Conservation (phyloP, 2,113 vertebrate species). For the Hymenochirus boettgeri region DNA sequence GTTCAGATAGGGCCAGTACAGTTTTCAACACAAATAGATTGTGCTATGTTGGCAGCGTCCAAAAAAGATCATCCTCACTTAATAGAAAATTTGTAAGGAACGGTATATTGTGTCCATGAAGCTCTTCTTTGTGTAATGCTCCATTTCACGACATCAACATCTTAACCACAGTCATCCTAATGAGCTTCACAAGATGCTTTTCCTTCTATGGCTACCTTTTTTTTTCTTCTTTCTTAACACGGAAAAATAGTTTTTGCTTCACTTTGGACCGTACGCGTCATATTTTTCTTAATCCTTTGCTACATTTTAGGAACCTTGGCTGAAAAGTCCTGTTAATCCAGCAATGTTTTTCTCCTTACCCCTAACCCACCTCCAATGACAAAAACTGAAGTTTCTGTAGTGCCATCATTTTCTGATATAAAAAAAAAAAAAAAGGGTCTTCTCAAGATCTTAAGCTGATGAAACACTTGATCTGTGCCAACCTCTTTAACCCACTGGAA, state of each 20-base stretch:
- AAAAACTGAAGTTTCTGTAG: slow-evolving; percentile 58
- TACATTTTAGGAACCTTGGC: slow-evolving; percentile 57
- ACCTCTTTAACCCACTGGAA: slow-evolving; percentile 53
- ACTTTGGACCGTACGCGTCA: slow-evolving; percentile 46
- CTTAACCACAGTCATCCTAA: not conserved
- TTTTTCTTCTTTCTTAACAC: slow-evolving; percentile 9
- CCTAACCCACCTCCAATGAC: slow-evolving; percentile 54
- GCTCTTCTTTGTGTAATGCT: not conserved
- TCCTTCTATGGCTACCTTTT: not conserved
- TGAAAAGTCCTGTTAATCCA: slow-evolving; percentile 50
- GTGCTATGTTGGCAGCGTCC: no score
- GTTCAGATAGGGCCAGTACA: no score
- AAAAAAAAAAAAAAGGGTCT: no score
- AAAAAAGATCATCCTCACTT: no score
- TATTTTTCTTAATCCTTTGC: slow-evolving; percentile 60
- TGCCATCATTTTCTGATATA: slow-evolving; percentile 62
- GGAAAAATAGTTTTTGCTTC: slow-evolving; percentile 51
- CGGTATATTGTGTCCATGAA: not conserved
- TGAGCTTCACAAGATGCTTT: slow-evolving; percentile 3
- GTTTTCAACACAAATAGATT: no score
- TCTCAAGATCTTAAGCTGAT: slow-evolving; percentile 33
- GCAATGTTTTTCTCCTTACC: slow-evolving; percentile 57
- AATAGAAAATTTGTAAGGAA: not conserved
- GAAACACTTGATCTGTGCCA: slow-evolving; percentile 55
- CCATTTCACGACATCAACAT: not conserved